These are phyloP conservation scores for Macaria liturata DNA, from an alignment of 2,888 invertebrate species.

Conservation along the genomic window DNA sequence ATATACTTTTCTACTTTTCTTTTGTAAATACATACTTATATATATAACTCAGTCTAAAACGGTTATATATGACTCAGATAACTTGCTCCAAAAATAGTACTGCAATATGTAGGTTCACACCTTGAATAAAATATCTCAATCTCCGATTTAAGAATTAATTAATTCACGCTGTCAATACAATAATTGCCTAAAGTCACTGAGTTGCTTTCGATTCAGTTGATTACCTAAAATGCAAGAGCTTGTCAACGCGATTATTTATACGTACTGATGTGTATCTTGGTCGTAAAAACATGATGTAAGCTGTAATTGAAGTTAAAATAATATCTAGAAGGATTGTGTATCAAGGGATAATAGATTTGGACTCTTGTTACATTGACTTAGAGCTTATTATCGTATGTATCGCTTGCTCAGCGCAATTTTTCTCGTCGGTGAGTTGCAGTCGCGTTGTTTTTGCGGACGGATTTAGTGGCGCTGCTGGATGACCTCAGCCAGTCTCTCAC, in stretches of 20 bases:
- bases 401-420: not conserved
- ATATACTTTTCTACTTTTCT: too few relatives aligned
- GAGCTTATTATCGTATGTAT: too few relatives aligned
- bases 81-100: not conserved
- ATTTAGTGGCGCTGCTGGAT: slow-evolving; percentile 36
- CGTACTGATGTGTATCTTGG: slow-evolving; percentile 4
- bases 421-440: slow-evolving; percentile 14
- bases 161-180: slow-evolving; percentile 7
- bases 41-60: too few relatives aligned
- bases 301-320: too few relatives aligned
- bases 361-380: too few relatives aligned
- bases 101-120: not conserved
- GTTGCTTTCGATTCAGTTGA: slow-evolving; percentile 31
- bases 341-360: too few relatives aligned
- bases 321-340: too few relatives aligned
- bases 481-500: slow-evolving; percentile 66
- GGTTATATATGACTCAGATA: not conserved
- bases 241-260: slow-evolving; percentile 29
- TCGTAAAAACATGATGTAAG: not conserved
- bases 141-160: slow-evolving; percentile 1
- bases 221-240: slow-evolving; percentile 25
- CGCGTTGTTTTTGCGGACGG: slow-evolving; percentile 9
- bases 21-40: too few relatives aligned
- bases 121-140: slow-evolving; percentile 1
- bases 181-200: slow-evolving; percentile 4